Evolutionary conservation across 1,140 invertebrate genomes (phyloP).

Genomic region (Aphelinus certus): DNA sequence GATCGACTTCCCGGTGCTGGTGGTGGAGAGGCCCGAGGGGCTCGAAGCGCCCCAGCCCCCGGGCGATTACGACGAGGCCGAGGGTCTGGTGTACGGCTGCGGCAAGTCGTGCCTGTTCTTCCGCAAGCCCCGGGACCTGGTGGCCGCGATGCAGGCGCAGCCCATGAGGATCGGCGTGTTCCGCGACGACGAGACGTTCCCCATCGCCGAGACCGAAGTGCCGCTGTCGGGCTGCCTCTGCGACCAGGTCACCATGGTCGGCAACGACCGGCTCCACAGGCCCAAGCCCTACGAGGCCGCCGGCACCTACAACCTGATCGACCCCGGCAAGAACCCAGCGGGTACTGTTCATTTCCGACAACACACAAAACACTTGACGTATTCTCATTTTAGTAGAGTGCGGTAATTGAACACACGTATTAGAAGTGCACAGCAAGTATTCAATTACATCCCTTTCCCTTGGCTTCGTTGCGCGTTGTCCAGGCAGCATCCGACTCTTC

Average conservation of each 20-base stretch:
- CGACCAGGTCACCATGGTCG: conserved; percentile 58
- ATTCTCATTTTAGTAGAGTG: too few species aligned
- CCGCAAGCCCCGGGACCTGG: conserved; percentile 53
- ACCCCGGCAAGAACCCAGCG: conserved; percentile 57
- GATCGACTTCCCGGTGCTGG: conserved; percentile 58
- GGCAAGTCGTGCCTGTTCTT: conserved; percentile 58
- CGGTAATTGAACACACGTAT: too few species aligned
- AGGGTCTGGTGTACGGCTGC: conserved; percentile 49
- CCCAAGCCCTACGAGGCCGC: conserved; percentile 55
- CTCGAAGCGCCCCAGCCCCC: not conserved
- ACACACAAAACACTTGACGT: too few species aligned
- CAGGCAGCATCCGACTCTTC: conserved; percentile 50
- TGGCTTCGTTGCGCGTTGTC: not conserved
- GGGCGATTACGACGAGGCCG: conserved; percentile 31
- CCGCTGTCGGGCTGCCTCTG: conserved; percentile 57
- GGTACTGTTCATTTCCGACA: conserved; percentile 31
- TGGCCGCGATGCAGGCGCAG: conserved; percentile 49
- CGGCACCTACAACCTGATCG: conserved; percentile 50
- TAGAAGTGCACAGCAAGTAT: too few species aligned
- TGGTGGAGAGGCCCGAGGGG: conserved; percentile 37
- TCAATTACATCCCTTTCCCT: too few species aligned
- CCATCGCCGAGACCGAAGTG: conserved; percentile 55
- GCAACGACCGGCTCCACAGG: conserved; percentile 53
- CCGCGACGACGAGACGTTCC: conserved; percentile 56
- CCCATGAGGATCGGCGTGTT: conserved; percentile 56